Base-by-base conservation (phyloP, 2,797 vertebrate genomes). In the Acipenser ruthenus region DNA sequence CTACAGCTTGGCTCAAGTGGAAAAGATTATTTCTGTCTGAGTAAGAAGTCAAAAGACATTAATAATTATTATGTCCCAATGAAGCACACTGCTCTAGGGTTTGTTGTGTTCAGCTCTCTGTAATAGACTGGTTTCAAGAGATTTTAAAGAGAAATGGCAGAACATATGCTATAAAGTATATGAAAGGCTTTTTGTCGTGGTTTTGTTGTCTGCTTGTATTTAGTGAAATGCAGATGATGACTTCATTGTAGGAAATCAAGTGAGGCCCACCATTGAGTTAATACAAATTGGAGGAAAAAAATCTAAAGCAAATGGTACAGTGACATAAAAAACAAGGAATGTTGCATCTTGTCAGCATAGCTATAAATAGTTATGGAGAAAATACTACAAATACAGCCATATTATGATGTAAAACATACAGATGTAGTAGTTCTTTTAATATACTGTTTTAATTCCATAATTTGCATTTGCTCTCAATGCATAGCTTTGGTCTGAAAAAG, bases 191-290 rank as follows among this genome's bases (percentile, higher is more conserved):
- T 37, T 72, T 51, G 67, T 63, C 63, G 61, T 70, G 70, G 67
- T 75, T 75, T 66, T 70, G 48, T 76, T 82, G 79, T 82, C 72
- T 72, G 61, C 71, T 80, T 73, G 69, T 65, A 72, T 86, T 79
- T 76, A 67, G 66, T 79, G 70, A 60, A 48, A 77, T 66, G 75
- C 55, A 62, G 66, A 77, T 74, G 75, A 82, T 72, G 68, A 61
- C 76, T 75, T 69, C 62, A 76, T 66, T 72, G 66, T 67, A 65
- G 68, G 66, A 67, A 66, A 67, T 65, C 11, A 50, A 68, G 62
- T 56, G 59, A 74, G 65, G 66, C 68, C 69, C 62, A 68, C 61
- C 59, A 7, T 9, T 51, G 61, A 61, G 69, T 64, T 37, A 73
- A 67, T 73, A 68, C 53, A 71, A 52, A 60, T 62, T 50, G 60